Conservation (phyloP, 1,140 invertebrate species). For the Linepithema humile region DNA sequence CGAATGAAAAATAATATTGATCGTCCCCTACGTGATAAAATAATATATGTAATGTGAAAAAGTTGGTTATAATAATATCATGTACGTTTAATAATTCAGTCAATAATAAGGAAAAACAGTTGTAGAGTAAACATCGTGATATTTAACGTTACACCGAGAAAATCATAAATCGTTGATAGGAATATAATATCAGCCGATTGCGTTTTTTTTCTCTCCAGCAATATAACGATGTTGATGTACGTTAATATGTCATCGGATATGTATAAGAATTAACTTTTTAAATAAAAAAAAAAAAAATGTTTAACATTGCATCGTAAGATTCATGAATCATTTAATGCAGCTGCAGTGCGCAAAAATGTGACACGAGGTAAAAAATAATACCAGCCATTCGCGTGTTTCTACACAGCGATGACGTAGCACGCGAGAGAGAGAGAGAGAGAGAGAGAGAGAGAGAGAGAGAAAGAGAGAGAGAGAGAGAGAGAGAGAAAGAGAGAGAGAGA, state of each 20-base stretch:
- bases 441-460: no score
- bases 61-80: slow-evolving; percentile 12
- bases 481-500: no score
- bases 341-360: slow-evolving; percentile 51
- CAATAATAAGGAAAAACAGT: slow-evolving; percentile 38
- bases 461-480: no score
- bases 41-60: slow-evolving; percentile 3
- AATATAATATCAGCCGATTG: slow-evolving; percentile 1
- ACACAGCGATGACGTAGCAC: not conserved
- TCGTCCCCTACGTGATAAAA: not conserved
- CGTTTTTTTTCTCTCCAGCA: slow-evolving; percentile 13
- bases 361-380: slow-evolving; percentile 38
- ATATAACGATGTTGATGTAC: not conserved
- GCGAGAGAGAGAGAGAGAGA: no score
- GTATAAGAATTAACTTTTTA: slow-evolving; percentile 26
- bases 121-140: slow-evolving; percentile 1
- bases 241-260: not conserved
- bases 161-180: slow-evolving; percentile 39
- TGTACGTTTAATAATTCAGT: not conserved
- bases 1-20: slow-evolving; percentile 42
- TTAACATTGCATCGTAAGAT: slow-evolving; percentile 45
- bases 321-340: slow-evolving; percentile 46
- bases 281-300: slow-evolving; percentile 55
- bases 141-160: slow-evolving; percentile 1
- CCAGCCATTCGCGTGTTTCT: slow-evolving; percentile 3